A percentile compares a stretch with the other conserved stretches of the same genome.
These are phyloP conservation scores for Pleuronectes platessa DNA, from an alignment of 2,113 vertebrate genomes.

Conservation along the genomic window DNA sequence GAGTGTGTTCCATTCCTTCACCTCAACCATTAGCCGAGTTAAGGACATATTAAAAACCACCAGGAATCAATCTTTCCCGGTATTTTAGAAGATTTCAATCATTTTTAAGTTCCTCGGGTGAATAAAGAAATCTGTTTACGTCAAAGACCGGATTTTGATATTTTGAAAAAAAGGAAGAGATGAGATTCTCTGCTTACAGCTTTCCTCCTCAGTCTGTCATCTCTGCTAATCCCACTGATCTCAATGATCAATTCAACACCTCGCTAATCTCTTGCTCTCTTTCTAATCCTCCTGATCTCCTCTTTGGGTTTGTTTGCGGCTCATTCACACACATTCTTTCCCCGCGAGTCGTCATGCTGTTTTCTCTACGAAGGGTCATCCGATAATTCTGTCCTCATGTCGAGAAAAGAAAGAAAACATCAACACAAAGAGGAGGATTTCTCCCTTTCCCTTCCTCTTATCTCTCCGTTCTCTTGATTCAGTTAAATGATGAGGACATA, in stretches of 20 bases:
- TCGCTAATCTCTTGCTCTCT: slow-evolving; percentile 12
- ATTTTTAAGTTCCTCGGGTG: too few species aligned
- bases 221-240: slow-evolving; percentile 39
- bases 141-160: too few species aligned
- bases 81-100: too few species aligned
- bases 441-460: not conserved
- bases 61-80: too few species aligned
- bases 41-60: too few species aligned
- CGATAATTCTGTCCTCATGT: slow-evolving; percentile 35
- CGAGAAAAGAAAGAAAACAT: not conserved
- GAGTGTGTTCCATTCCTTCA: too few species aligned
- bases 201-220: not conserved
- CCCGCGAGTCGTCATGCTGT: slow-evolving; percentile 11
- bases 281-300: slow-evolving; percentile 37
- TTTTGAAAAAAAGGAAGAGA: too few species aligned
- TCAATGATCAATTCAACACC: slow-evolving; percentile 19
- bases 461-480: not conserved
- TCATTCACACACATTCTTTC: slow-evolving; percentile 28
- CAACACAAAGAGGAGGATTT: slow-evolving; percentile 16
- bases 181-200: not conserved
- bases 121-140: too few species aligned
- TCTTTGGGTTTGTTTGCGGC: not conserved
- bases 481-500: not conserved
- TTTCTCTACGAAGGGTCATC: slow-evolving; percentile 11
- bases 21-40: too few species aligned